Base-by-base conservation (phyloP, 1,140 invertebrate genomes). In the Neodiprion virginianus region DNA sequence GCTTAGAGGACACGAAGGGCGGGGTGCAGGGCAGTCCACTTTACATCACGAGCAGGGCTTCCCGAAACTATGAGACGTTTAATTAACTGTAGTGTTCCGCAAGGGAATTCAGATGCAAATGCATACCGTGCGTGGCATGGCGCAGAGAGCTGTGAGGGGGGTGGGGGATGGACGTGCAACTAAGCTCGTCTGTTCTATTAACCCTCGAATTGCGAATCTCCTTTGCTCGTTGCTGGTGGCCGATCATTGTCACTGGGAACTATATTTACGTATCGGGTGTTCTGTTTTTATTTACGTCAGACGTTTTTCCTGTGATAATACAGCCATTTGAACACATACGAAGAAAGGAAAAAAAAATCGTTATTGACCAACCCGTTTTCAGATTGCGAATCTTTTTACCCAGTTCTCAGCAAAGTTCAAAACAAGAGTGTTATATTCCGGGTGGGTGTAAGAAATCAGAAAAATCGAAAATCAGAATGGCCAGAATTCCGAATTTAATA, bases 11-110 rank as follows among this genome's bases (percentile, higher is more conserved):
- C 53, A 12, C 3, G 53, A 61, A 17, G 4, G 53, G 11, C 11
- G 53, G n/a, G n/a, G 11, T 12, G 53, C 53, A 61, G 7, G 53
- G 53, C 77, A 75, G 79, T 80, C 82, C 83, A 85, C 84, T 85
- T 76, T 79, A 78, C 84, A 83, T 80, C 84, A 82, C 76, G 71
- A 73, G 73, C 80, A 82, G 79, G 73, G 71, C 69, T 61, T 72
- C 75, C 78, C 79, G 81, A 84, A 85, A 86, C 84, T 82, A 83
- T 82, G 80, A 83, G 79, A 76, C 81, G 82, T 85, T 87, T 86
- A 87, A 87, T 87, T 87, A 86, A 86, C 84, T 82, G 73, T 71
- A 74, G 75, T 75, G 65, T 76, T 74, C 40, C 67, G 47, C 74
- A 65, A 69, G 61, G 67, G 81, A 76, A 84, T 83, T 84, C 80